Evolutionary conservation across 2,797 vertebrate species (phyloP), one percentile per base, ranked within the genome.

Genomic region (Microctenopoma lineatum): DNA sequence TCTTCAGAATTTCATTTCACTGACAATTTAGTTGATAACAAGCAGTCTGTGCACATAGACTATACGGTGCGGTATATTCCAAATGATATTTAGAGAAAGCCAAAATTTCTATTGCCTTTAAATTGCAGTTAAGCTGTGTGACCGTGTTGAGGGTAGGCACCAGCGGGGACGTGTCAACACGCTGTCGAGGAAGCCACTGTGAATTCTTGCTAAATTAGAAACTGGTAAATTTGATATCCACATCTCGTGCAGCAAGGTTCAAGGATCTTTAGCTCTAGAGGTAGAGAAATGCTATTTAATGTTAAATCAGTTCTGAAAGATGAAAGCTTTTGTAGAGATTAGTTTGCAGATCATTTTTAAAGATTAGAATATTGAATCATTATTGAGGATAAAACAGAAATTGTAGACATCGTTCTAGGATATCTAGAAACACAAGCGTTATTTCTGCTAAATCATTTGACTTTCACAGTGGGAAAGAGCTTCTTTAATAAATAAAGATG

Each of bases 11-110:
- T 21, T 41, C 39, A 79, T 63, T 67, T 41, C 56, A 41, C 5
- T 15, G 42, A 57, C 58, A 52, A 44, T 68, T 65, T 41, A n/a
- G 42, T 58, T 44, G 59, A 42, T 81, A 78, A 83, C 52, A 50
- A 80, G 59, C 41, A 46, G 13, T 76, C 59, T 44, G 39, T 39
- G 47, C 25, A 13, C 70, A 60, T 29, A n/a, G 7, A 16, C 32
- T 14, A 5, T 27, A 7, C 27, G 13, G 29, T n/a, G 1, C 16
- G 1, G 8, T 50, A 12, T 21, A 16, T 34, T 41, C 12, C 65
- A 39, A 52, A 61, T 57, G 50, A 27, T 41, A 41, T 44, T 62
- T 41, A 64, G 44, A 48, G 46, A 48, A 44, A 53, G 54, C 6
- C 14, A 8, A 5, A 2, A 34, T 61, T 75, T 69, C 47, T 44